A percentile compares a stretch with the other conserved stretches of the same genome.
These are phyloP conservation scores for Trochalopteron elliotii DNA, from an alignment of 2,113 vertebrate genomes.

Conservation along the genomic window DNA sequence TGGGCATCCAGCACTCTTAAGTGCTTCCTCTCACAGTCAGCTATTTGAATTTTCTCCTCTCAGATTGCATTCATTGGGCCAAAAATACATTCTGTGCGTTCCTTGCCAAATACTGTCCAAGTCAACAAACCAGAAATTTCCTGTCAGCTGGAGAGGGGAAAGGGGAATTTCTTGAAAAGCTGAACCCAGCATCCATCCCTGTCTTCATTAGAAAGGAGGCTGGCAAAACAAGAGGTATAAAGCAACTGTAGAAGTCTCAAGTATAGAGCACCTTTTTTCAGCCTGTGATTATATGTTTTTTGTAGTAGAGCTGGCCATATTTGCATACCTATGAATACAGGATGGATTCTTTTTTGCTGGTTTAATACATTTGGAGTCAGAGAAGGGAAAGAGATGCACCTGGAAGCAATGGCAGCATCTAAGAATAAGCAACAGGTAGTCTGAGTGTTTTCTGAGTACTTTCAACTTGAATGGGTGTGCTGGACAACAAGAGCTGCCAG, in stretches of 20 bases:
- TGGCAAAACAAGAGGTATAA: background rate
- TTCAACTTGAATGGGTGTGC: background rate
- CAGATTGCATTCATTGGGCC: background rate
- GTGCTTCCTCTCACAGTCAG: background rate
- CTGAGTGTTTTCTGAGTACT: background rate
- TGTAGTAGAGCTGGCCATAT: background rate
- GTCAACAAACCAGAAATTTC: constrained; percentile 23
- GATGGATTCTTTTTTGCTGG: background rate
- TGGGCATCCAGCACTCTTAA: background rate
- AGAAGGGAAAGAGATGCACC: background rate
- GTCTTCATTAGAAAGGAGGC: background rate
- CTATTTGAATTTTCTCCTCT: background rate
- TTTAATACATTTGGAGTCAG: background rate
- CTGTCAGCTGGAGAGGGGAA: background rate
- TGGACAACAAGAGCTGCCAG: background rate
- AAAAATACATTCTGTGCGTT: background rate
- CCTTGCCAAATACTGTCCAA: background rate
- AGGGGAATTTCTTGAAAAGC: background rate
- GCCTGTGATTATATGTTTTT: background rate
- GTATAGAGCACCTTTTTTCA: background rate
- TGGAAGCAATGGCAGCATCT: background rate
- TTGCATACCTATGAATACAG: background rate
- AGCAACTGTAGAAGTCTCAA: background rate
- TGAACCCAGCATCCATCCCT: background rate
- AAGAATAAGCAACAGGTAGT: background rate